Evolutionary conservation across 64 coral and sea anemone genomes (phyloP), one percentile per base, ranked within the genome.

Genomic region (Actinia equina): DNA sequence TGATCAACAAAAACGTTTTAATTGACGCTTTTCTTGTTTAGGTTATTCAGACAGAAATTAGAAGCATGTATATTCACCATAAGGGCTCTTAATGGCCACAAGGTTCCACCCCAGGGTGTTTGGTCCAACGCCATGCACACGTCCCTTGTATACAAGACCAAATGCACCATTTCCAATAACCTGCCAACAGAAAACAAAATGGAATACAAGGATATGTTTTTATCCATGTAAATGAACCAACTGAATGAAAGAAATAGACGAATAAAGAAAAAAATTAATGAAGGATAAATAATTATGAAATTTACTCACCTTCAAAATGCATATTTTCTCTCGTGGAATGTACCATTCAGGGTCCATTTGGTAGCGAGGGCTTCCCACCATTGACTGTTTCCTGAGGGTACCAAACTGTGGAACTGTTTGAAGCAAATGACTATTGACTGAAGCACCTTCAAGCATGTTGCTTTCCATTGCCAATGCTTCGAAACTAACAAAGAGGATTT

Each of bases 131-230:
- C 54, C 76, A 59, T 7, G 25, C 7, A 62, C 89, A 64, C 52
- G 59, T 86, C 74, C 89, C 43, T 91, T 86, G 44, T 76, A 77
- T 7, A 91, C 89, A 45, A 86, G 89, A 71, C 84, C 89, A 87
- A 91, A 91, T 17, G 89, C 84, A 25, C 89, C 89, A 60, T 91
- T 86, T 1, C 89, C 89, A 67, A 91, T 86, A 6, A 91, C 52
- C 54, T 85, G 69, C 15, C 8, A 30, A 37, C 23, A 26, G 0
- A 26, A 74, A 74, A 37, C 2, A 15, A 14, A n/a, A 9, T n/a
- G n/a, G n/a, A n/a, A n/a, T n/a, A n/a, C n/a, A n/a, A n/a, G n/a
- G n/a, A n/a, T n/a, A n/a, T n/a, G n/a, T n/a, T n/a, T n/a, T n/a
- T n/a, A n/a, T n/a, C n/a, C n/a, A n/a, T n/a, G n/a, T n/a, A n/a